Evolutionary conservation across 2,113 vertebrate species (phyloP).

Genomic region (Brachyhypopomus gauderio): DNA sequence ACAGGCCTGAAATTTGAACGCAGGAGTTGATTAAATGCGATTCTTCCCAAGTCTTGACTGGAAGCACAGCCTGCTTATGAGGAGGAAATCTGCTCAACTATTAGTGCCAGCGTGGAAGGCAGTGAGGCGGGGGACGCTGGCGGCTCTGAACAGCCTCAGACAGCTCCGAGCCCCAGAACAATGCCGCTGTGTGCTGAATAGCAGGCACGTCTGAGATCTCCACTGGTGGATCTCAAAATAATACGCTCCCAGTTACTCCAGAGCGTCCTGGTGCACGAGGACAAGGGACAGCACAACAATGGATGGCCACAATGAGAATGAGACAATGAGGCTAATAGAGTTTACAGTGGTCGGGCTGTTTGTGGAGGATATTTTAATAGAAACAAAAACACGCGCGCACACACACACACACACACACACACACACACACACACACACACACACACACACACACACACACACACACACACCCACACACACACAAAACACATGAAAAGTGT

Average conservation of each 20-base stretch:
- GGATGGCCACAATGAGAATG: too few relatives aligned
- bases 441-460: too few relatives aligned
- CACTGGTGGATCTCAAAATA: constrained; percentile 42
- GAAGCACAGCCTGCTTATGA: constrained; percentile 44
- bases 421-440: too few relatives aligned
- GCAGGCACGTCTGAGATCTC: constrained; percentile 46
- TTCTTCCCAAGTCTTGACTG: constrained; percentile 44
- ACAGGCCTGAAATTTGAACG: constrained; percentile 41
- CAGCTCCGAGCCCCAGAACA: constrained; percentile 42
- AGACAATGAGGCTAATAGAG: constrained; percentile 43
- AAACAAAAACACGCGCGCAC: not conserved
- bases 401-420: constrained; percentile 6
- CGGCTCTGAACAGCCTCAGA: constrained; percentile 37
- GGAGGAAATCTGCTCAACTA: constrained; percentile 53
- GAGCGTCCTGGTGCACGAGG: constrained; percentile 23
- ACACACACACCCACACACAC: too few relatives aligned
- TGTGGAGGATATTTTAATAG: constrained; percentile 4
- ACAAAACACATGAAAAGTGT: not conserved
- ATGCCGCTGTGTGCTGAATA: constrained; percentile 43
- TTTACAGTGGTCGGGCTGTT: constrained; percentile 11
- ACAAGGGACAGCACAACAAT: not conserved
- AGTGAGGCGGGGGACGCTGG: constrained; percentile 17
- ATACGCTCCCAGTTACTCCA: constrained; percentile 37
- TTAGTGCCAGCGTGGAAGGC: constrained; percentile 52
- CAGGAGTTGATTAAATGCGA: constrained; percentile 48